Evolutionary conservation across 2,797 vertebrate species (phyloP).

Genomic region (Urocyon cinereoargenteus): DNA sequence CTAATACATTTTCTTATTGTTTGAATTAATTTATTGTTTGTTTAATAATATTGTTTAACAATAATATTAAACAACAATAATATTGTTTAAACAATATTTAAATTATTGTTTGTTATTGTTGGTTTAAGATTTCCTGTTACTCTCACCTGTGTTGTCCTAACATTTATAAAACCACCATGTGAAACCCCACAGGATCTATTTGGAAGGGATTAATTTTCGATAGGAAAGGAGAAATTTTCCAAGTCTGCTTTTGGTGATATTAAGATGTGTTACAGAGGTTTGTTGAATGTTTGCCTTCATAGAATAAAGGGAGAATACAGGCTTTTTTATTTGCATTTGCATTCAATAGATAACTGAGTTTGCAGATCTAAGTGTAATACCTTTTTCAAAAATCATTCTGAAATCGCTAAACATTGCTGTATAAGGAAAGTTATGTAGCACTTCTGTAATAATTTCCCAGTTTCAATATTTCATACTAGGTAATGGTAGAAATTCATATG

Average conservation of each 20-base stretch:
- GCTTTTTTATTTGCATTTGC: conserved; percentile 35
- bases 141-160: neutral
- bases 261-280: neutral
- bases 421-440: conserved; percentile 20
- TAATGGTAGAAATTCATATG: conserved; percentile 48
- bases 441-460: conserved; percentile 55
- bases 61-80: no score
- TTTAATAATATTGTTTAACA: no score
- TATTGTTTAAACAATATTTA: no score
- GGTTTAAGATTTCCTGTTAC: conserved; percentile 1
- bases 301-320: neutral
- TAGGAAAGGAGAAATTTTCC: conserved; percentile 6
- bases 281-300: neutral
- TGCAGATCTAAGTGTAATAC: conserved; percentile 21
- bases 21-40: conserved; percentile 4
- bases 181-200: neutral
- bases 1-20: neutral
- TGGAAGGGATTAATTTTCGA: conserved; percentile 39
- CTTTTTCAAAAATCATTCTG: conserved; percentile 32
- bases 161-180: neutral
- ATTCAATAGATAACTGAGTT: conserved; percentile 24
- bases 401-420: conserved; percentile 37
- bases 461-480: conserved; percentile 49
- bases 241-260: neutral
- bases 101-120: neutral